These are phyloP conservation scores for Psilopogon haemacephalus DNA, from an alignment of 2,113 vertebrate genomes.

Conservation along the genomic window DNA sequence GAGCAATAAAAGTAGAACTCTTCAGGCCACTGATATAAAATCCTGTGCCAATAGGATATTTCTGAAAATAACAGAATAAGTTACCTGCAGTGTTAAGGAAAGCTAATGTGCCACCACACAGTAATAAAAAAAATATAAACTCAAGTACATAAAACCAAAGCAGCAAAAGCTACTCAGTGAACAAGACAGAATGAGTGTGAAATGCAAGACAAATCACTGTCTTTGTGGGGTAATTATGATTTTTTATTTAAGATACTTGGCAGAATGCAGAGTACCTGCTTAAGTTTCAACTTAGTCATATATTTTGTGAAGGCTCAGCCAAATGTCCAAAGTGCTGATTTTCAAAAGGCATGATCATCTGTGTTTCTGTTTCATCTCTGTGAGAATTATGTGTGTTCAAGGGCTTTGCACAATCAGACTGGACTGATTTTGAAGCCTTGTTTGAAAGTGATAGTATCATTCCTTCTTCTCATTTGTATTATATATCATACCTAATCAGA, in stretches of 20 bases:
- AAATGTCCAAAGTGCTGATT: background rate
- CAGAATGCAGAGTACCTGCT: background rate
- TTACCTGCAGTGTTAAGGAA: background rate
- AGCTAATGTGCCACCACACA: background rate
- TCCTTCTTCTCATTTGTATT: background rate
- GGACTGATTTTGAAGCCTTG: background rate
- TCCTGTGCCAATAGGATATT: background rate
- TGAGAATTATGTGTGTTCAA: background rate
- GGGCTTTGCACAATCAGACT: background rate
- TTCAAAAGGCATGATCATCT: background rate
- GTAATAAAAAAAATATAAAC: background rate
- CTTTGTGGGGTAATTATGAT: background rate
- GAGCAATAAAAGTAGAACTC: conserved; percentile 32
- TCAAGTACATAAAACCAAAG: background rate
- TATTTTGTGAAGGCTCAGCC: background rate
- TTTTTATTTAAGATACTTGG: background rate
- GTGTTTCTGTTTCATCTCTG: background rate
- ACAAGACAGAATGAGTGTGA: background rate
- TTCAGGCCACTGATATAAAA: background rate
- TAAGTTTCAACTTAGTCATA: background rate
- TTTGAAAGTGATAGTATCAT: background rate
- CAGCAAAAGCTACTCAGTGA: background rate
- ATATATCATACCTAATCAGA: background rate
- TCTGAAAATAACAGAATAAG: background rate
- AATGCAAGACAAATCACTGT: background rate